Percentiles rank a stretch among this genome's conserved stretches.
Conservation (phyloP, 2,888 invertebrate species). For the Osmoderma eremita region DNA sequence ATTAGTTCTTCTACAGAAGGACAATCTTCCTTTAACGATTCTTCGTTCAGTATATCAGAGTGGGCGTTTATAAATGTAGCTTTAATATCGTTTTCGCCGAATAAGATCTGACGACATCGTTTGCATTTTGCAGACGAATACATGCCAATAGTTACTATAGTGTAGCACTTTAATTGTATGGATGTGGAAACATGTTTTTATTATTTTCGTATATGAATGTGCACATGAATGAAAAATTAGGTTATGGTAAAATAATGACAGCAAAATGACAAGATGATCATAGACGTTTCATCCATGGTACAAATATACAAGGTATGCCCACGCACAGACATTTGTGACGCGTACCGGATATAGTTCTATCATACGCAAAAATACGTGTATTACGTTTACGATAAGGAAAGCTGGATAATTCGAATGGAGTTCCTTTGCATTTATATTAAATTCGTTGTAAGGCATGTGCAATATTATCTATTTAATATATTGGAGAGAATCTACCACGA, state of each 20-base stretch:
- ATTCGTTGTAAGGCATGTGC: too few species aligned
- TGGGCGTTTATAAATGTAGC: constrained; percentile 55
- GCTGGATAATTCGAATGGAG: too few species aligned
- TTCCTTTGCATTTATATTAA: too few species aligned
- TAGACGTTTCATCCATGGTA: too few species aligned
- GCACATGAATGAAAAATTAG: background rate
- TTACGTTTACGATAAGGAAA: too few species aligned
- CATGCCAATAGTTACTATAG: constrained; percentile 29
- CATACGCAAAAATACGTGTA: too few species aligned
- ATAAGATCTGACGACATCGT: constrained; percentile 56
- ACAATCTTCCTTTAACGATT: constrained; percentile 45
- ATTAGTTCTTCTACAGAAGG: constrained; percentile 56
- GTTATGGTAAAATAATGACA: background rate
- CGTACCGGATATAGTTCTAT: too few species aligned
- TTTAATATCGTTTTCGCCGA: constrained; percentile 48
- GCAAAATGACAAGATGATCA: too few species aligned
- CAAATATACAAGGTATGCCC: too few species aligned
- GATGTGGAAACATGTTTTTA: background rate
- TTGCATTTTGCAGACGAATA: constrained; percentile 55
- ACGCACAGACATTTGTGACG: too few species aligned
- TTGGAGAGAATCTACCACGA: too few species aligned
- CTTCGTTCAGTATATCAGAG: constrained; percentile 42
- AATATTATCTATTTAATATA: too few species aligned
- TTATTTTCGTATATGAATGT: background rate
- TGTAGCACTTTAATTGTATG: background rate